These are phyloP conservation scores for Leucosticte australis DNA, from an alignment of 2,113 vertebrate species.

Conservation along the genomic window DNA sequence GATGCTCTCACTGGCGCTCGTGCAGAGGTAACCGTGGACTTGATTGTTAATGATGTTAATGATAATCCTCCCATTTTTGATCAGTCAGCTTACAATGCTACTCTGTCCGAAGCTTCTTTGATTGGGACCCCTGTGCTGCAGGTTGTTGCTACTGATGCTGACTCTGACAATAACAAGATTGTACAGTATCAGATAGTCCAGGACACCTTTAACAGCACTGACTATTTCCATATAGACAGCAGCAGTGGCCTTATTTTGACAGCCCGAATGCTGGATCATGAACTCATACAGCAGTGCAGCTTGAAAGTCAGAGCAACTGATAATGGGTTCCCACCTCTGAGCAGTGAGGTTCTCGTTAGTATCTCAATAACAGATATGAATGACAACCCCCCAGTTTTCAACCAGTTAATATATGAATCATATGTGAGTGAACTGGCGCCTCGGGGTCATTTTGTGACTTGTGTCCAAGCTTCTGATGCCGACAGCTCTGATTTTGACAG, in stretches of 20 bases:
- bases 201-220: slow-evolving; percentile 88
- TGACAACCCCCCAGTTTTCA: slow-evolving; percentile 93
- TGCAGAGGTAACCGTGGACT: slow-evolving; percentile 91
- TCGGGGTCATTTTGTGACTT: slow-evolving; percentile 93
- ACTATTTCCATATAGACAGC: slow-evolving; percentile 96
- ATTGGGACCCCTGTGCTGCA: slow-evolving; percentile 95
- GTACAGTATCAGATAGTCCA: slow-evolving; percentile 94
- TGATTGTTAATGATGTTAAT: slow-evolving; percentile 89
- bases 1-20: slow-evolving; percentile 91
- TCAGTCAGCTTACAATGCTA: slow-evolving; percentile 82
- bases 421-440: slow-evolving; percentile 93
- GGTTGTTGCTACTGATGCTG: slow-evolving; percentile 86
- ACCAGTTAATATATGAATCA: slow-evolving; percentile 94
- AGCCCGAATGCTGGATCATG: slow-evolving; percentile 91
- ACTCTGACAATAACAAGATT: slow-evolving; percentile 88
- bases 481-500: slow-evolving; percentile 89
- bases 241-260: slow-evolving; percentile 94
- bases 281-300: slow-evolving; percentile 82
- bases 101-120: slow-evolving; percentile 90
- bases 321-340: slow-evolving; percentile 90
- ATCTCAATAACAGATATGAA: slow-evolving; percentile 91
- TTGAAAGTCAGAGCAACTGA: slow-evolving; percentile 91
- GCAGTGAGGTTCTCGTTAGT: slow-evolving; percentile 86
- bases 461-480: slow-evolving; percentile 92
- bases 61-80: slow-evolving; percentile 92